A percentile compares a stretch with the other conserved stretches of the same genome.
phyloP scores from a whole-genome alignment of 1,140 invertebrate species.

The Aphaenogaster floridana region DNA sequence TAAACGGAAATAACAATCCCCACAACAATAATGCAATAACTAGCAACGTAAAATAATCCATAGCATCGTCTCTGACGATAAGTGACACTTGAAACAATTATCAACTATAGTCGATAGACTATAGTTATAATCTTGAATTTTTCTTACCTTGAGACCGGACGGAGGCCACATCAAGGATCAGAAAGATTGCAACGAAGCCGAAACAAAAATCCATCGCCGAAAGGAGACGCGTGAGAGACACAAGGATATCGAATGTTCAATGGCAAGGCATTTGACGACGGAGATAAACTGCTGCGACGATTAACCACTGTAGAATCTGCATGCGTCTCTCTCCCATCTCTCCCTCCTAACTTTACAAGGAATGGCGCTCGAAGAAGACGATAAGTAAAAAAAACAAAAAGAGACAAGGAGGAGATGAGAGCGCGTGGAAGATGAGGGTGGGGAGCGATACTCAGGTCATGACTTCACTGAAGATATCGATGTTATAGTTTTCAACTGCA shows the following conservation, averaged over 20 bases:
- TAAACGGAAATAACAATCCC: not conserved
- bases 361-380: not conserved
- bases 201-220: slow-evolving; percentile 24
- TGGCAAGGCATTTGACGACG: not conserved
- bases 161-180: slow-evolving; percentile 1
- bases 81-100: not conserved
- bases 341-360: not conserved
- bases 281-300: not conserved
- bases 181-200: not conserved
- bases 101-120: not conserved
- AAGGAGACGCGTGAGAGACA: not conserved
- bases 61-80: not conserved
- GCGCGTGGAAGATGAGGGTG: not conserved
- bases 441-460: not conserved
- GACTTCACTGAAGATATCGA: not conserved
- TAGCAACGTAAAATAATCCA: not conserved
- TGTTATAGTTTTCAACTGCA: not conserved
- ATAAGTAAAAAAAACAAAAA: not conserved
- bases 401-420: slow-evolving; percentile 23
- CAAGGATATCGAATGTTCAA: not conserved
- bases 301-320: not conserved
- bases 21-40: not conserved
- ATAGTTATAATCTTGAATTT: not conserved
- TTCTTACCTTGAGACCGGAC: not conserved
- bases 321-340: not conserved